Conservation (phyloP, 2,888 invertebrate species). For the Drosophila trichaetosa region DNA sequence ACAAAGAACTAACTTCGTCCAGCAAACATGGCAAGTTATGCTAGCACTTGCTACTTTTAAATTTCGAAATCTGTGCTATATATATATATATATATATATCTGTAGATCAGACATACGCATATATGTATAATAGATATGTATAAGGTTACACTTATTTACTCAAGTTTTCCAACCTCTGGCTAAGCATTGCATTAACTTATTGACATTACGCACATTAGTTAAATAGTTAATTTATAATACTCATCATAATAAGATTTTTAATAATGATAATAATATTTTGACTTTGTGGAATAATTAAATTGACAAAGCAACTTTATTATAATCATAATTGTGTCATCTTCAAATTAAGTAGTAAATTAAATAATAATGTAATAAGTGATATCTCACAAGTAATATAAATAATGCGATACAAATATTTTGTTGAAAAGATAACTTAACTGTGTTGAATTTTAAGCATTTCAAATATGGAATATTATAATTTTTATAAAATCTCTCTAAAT, state of each 20-base stretch:
- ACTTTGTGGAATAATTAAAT: background rate
- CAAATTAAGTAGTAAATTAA: no score
- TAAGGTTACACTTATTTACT: background rate
- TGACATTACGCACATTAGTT: constrained; percentile 17
- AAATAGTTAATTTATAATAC: background rate
- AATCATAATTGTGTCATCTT: background rate
- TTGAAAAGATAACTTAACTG: background rate
- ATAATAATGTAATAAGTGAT: no score
- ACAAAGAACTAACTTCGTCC: constrained; percentile 16
- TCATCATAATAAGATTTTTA: background rate
- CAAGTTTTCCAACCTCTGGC: background rate
- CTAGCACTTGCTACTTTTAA: constrained; percentile 7
- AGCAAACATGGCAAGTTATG: constrained; percentile 25
- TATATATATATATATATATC: background rate
- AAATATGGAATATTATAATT: background rate
- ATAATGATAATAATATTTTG: background rate
- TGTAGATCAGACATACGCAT: background rate
- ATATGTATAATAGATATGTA: constrained; percentile 6
- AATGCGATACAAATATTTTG: no score
- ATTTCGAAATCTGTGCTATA: constrained; percentile 4
- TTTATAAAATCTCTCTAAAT: background rate
- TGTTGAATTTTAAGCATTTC: background rate
- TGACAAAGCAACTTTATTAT: background rate
- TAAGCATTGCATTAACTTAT: background rate
- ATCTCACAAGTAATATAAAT: no score